Conservation (phyloP, 2,113 vertebrate species). For the Ochotona princeps region DNA sequence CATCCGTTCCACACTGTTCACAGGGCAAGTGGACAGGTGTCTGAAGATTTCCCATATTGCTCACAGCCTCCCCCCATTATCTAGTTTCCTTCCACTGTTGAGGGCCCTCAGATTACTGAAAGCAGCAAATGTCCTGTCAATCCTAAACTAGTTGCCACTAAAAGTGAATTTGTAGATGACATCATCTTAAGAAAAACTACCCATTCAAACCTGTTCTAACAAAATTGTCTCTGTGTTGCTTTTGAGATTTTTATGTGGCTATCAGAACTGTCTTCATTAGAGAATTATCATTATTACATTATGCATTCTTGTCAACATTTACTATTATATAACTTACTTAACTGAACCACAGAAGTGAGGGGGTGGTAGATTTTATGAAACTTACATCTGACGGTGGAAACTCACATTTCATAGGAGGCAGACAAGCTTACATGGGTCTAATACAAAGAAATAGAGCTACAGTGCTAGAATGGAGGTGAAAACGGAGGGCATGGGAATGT, state of each 20-base stretch:
- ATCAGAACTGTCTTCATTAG: not conserved
- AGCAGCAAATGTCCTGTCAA: not conserved
- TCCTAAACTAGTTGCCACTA: not conserved
- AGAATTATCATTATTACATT: not conserved
- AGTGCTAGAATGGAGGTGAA: too few relatives aligned
- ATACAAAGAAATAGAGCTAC: not conserved
- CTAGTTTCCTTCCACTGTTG: not conserved
- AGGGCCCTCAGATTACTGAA: not conserved
- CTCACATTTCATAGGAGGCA: not conserved
- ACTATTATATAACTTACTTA: not conserved
- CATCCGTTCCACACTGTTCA: not conserved
- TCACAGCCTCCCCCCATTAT: not conserved
- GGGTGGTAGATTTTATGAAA: not conserved
- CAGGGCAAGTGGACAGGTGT: not conserved
- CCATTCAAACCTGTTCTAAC: not conserved
- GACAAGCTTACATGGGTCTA: not conserved
- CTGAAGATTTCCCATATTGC: not conserved
- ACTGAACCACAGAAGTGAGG: too few relatives aligned
- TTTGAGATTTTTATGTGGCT: not conserved
- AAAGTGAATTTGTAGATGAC: not conserved
- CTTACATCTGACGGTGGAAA: not conserved
- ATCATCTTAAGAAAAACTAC: not conserved
- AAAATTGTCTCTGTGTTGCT: not conserved
- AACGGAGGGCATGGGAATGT: not conserved
- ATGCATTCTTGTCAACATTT: not conserved